These are phyloP conservation scores for Chromis chromis DNA, from an alignment of 2,797 vertebrate species.

Conservation along the genomic window DNA sequence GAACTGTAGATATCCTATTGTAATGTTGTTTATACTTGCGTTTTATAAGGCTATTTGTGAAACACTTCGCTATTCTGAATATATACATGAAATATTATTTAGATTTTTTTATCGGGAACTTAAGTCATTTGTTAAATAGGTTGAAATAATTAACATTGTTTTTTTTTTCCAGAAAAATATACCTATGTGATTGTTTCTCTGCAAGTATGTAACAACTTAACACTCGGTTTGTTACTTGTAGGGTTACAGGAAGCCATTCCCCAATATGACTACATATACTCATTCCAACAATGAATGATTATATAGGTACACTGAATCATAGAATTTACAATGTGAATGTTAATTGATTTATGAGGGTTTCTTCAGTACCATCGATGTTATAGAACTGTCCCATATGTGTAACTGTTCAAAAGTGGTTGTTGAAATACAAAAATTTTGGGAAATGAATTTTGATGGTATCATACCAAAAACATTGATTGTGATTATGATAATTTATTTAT, in stretches of 20 bases:
- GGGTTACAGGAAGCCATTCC: conserved; percentile 80
- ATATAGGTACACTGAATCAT: conserved; percentile 78
- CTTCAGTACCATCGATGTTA: conserved; percentile 80
- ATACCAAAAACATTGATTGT: conserved; percentile 83
- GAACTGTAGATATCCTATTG: conserved; percentile 87
- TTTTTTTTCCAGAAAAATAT: conserved; percentile 58
- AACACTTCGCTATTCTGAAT: conserved; percentile 85
- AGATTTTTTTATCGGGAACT: conserved; percentile 76
- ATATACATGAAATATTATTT: conserved; percentile 83
- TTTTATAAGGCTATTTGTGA: conserved; percentile 91
- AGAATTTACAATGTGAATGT: conserved; percentile 79
- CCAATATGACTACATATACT: conserved; percentile 65
- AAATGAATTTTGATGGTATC: conserved; percentile 80
- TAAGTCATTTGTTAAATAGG: conserved; percentile 82
- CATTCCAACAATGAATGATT: conserved; percentile 77
- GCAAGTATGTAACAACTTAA: conserved; percentile 71
- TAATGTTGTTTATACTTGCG: conserved; percentile 89
- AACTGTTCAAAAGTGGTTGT: conserved; percentile 84
- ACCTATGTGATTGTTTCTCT: conserved; percentile 76
- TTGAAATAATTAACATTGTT: conserved; percentile 71
- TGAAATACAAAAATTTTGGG: conserved; percentile 78
- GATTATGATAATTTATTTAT: conserved; percentile 86
- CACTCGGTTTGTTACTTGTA: conserved; percentile 76
- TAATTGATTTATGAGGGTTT: conserved; percentile 75
- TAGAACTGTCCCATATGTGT: conserved; percentile 81